Percentiles rank a stretch among this genome's conserved stretches.
Conservation (phyloP, 2,797 vertebrate species). For the Pipistrellus pygmaeus region DNA sequence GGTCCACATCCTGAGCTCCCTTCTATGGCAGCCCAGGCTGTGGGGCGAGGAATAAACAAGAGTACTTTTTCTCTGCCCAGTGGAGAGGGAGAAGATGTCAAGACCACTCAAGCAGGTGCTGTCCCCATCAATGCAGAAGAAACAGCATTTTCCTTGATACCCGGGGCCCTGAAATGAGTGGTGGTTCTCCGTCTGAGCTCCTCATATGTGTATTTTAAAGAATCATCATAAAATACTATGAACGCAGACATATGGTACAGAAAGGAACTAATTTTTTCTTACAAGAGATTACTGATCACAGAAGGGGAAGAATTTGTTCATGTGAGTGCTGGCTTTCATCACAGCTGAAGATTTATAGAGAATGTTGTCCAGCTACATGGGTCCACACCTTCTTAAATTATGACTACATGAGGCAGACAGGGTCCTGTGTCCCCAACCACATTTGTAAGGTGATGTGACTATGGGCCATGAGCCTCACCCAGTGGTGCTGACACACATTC, state of each 20-base stretch:
- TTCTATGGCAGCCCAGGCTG: too few species aligned
- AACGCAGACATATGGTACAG: background rate
- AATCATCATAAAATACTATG: background rate
- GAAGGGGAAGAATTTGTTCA: background rate
- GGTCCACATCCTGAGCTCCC: fast-evolving
- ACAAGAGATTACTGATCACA: background rate
- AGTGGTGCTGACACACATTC: background rate
- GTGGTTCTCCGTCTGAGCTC: too few species aligned
- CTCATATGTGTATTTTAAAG: background rate
- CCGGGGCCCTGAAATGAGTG: background rate
- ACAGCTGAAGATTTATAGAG: background rate
- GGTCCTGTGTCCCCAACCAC: background rate
- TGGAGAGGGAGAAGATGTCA: too few species aligned
- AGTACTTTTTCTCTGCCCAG: background rate
- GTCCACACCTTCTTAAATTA: background rate
- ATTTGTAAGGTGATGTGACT: background rate
- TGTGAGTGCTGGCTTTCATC: fast-evolving
- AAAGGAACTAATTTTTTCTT: background rate
- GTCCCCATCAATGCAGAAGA: background rate
- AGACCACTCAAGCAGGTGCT: too few species aligned
- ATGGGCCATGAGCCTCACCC: fast-evolving
- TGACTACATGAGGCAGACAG: background rate
- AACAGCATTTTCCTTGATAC: background rate
- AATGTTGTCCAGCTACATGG: too few species aligned
- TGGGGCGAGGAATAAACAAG: background rate